Conservation (phyloP, 2,113 vertebrate genomes). For the Saimiri boliviensis region DNA sequence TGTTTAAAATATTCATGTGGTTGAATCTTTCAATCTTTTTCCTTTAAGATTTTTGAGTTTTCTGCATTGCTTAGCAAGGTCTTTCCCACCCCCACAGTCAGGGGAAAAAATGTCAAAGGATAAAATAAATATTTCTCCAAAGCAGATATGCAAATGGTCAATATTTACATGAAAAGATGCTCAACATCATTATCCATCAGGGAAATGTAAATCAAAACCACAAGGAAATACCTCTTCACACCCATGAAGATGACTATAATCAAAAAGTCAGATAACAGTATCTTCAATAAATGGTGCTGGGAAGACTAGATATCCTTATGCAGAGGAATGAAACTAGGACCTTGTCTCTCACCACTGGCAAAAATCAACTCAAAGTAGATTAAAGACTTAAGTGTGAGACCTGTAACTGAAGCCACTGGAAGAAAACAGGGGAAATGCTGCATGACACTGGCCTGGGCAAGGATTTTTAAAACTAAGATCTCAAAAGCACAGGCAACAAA, state of each 20-base stretch:
- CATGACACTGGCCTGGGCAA: background rate
- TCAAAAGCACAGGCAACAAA: background rate
- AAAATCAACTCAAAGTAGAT: background rate
- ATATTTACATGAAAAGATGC: background rate
- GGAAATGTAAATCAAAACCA: conserved; percentile 10
- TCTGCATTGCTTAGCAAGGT: background rate
- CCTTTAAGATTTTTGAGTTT: conserved; percentile 1
- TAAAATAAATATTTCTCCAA: background rate
- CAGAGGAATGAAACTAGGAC: background rate
- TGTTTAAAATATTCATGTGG: background rate
- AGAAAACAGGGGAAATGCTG: background rate
- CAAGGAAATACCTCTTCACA: background rate
- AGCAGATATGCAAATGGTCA: background rate
- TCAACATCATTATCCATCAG: background rate
- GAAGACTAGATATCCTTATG: background rate
- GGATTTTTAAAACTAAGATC: background rate
- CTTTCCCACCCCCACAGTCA: background rate
- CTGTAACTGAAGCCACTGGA: background rate
- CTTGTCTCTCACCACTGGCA: background rate
- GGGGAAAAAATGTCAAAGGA: background rate
- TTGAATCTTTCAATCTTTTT: conserved; percentile 1
- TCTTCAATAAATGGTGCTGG: background rate
- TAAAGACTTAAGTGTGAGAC: background rate
- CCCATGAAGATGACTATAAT: background rate
- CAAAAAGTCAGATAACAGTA: background rate